Conservation (phyloP, 2,113 vertebrate species). For the Glaucidium brasilianum region DNA sequence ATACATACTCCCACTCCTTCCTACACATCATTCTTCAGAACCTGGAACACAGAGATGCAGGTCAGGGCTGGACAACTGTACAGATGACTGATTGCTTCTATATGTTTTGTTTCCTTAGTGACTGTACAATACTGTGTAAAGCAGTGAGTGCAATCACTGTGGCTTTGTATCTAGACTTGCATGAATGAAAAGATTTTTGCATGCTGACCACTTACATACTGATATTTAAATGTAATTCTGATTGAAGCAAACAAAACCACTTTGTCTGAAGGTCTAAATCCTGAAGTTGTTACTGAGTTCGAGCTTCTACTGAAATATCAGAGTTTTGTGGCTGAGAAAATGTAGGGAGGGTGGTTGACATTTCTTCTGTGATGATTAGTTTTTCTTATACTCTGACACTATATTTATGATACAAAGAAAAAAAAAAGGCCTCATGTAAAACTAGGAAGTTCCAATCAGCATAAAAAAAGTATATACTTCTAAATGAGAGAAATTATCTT, state of each 20-base stretch:
- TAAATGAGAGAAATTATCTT: not conserved
- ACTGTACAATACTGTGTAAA: not conserved
- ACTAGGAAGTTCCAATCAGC: not conserved
- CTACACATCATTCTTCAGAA: constrained; percentile 89
- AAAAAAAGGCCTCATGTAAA: not conserved
- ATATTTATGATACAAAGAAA: not conserved
- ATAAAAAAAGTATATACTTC: not conserved
- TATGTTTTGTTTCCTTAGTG: not conserved
- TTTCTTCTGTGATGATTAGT: not conserved
- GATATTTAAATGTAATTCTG: not conserved
- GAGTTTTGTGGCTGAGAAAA: not conserved
- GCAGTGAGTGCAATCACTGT: not conserved
- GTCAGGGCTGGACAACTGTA: constrained; percentile 52
- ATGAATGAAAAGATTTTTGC: not conserved
- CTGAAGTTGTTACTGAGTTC: not conserved
- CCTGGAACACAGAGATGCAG: constrained; percentile 88
- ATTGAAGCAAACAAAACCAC: not conserved
- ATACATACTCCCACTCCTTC: constrained; percentile 90
- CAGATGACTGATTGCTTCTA: not conserved
- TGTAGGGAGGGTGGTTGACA: not conserved
- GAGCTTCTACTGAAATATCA: not conserved
- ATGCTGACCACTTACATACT: not conserved
- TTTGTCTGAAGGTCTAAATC: not conserved
- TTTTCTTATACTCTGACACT: not conserved
- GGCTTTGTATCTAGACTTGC: not conserved